Percentiles rank a stretch among this genome's conserved stretches.
Conservation (phyloP, 2,113 vertebrate species). For the Sylvilagus bachmani region DNA sequence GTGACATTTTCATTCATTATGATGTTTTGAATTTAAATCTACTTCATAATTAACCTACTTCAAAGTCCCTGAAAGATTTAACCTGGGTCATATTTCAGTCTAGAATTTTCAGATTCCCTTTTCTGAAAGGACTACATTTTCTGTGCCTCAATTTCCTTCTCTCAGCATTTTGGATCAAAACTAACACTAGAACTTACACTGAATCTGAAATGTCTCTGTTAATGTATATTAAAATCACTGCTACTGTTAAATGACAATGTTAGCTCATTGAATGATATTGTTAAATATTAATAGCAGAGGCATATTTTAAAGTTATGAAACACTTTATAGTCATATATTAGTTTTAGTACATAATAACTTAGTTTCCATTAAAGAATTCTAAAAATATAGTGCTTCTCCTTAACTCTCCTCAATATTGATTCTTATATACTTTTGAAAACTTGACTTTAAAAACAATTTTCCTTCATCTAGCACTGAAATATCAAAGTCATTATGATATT, state of each 20-base stretch:
- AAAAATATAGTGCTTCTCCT: constrained; percentile 35
- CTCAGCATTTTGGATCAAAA: constrained; percentile 29
- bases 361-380: constrained; percentile 73
- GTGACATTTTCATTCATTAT: neutral
- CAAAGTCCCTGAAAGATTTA: constrained; percentile 1
- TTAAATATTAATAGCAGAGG: constrained; percentile 82
- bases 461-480: neutral
- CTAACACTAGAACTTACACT: neutral
- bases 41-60: neutral
- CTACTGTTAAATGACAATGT: constrained; percentile 75
- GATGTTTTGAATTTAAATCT: constrained; percentile 22
- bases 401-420: constrained; percentile 22
- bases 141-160: neutral
- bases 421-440: constrained; percentile 58
- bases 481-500: neutral
- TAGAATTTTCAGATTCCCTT: neutral
- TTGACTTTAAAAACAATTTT: constrained; percentile 55
- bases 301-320: constrained; percentile 81
- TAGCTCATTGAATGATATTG: constrained; percentile 66
- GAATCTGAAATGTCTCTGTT: constrained; percentile 49
- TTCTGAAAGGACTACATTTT: neutral
- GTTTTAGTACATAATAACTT: constrained; percentile 79
- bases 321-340: constrained; percentile 73
- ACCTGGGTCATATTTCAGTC: neutral
- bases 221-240: constrained; percentile 62